These are phyloP conservation scores for Lottia gigantea DNA, from an alignment of 2,888 invertebrate species.

Conservation along the genomic window DNA sequence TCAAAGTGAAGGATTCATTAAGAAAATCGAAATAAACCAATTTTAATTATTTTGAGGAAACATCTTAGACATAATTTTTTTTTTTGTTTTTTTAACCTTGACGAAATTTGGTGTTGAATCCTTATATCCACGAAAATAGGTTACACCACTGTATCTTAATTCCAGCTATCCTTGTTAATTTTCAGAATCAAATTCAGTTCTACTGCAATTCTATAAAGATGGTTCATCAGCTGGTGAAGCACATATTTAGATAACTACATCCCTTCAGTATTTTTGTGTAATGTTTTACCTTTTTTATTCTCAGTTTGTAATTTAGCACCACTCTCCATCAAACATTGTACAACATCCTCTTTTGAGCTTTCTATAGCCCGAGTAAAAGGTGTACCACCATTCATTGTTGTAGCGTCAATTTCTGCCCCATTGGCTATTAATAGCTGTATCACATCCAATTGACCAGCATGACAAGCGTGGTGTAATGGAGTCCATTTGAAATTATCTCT, in stretches of 20 bases:
- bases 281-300: constrained; percentile 63
- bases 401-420: constrained; percentile 66
- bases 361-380: constrained; percentile 68
- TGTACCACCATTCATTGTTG: constrained; percentile 66
- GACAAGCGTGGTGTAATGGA: constrained; percentile 68
- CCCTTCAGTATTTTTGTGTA: neutral
- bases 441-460: constrained; percentile 65
- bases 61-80: too few species aligned
- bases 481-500: constrained; percentile 69
- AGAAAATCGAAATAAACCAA: too few species aligned
- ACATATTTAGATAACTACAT: neutral
- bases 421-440: constrained; percentile 62
- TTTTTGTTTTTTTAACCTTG: too few species aligned
- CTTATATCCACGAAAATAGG: too few species aligned
- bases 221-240: too few species aligned
- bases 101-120: too few species aligned
- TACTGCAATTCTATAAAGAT: too few species aligned
- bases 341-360: constrained; percentile 63
- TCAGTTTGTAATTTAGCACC: constrained; percentile 65
- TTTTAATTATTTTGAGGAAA: too few species aligned
- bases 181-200: too few species aligned
- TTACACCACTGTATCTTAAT: too few species aligned
- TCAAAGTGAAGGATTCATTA: too few species aligned
- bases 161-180: too few species aligned
- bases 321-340: constrained; percentile 62